Evolutionary conservation across 2,113 vertebrate species (phyloP).

Genomic region (Dipodomys stephensi): DNA sequence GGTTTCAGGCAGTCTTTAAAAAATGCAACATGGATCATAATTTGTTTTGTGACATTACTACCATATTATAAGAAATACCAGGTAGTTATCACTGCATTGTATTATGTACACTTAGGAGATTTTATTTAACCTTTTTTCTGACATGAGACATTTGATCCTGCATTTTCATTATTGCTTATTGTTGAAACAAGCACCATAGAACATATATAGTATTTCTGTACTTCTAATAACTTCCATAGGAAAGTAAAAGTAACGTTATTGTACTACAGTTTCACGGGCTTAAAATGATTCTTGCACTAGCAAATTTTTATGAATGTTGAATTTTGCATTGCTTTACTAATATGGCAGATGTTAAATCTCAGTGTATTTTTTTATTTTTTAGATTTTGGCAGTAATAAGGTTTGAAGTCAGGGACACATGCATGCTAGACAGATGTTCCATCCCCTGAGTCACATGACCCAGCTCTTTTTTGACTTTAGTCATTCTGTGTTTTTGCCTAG

Average conservation of each 20-base stretch:
- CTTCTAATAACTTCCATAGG: not conserved
- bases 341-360: not conserved
- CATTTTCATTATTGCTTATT: not conserved
- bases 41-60: not conserved
- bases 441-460: too few relatives aligned
- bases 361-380: not conserved
- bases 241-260: not conserved
- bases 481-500: too few relatives aligned
- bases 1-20: not conserved
- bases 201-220: not conserved
- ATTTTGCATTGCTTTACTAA: not conserved
- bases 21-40: not conserved
- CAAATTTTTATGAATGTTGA: constrained; percentile 1
- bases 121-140: constrained; percentile 52
- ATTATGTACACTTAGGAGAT: not conserved
- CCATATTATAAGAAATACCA: not conserved
- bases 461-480: too few relatives aligned
- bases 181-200: not conserved
- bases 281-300: not conserved
- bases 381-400: too few relatives aligned
- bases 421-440: too few relatives aligned
- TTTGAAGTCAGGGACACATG: too few relatives aligned
- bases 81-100: not conserved
- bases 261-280: not conserved
- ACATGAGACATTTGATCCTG: constrained; percentile 8